These are phyloP conservation scores for Chaenodraco wilsoni DNA, from an alignment of 2,797 vertebrate species.

Conservation along the genomic window DNA sequence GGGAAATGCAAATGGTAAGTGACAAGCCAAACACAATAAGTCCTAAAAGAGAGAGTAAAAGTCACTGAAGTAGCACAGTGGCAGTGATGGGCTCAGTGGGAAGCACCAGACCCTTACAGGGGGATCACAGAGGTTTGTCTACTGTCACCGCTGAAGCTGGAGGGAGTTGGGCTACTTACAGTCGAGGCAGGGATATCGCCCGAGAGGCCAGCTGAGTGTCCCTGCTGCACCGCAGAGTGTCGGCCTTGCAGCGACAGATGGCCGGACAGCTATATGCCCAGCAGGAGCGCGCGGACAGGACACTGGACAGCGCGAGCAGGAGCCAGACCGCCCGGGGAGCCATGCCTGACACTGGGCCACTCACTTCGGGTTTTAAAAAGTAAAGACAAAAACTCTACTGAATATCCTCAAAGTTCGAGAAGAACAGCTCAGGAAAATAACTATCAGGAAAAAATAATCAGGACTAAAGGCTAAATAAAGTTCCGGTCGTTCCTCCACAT, in stretches of 20 bases:
- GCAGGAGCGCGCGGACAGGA: constrained; percentile 56
- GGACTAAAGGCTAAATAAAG: constrained; percentile 12
- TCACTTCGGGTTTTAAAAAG: not conserved
- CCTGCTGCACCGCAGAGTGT: constrained; percentile 74
- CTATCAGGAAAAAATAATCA: not conserved
- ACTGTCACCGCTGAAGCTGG: not conserved
- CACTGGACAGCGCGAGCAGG: constrained; percentile 58
- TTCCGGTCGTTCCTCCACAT: not conserved
- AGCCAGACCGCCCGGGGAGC: constrained; percentile 59
- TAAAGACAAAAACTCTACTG: not conserved
- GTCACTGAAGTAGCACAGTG: not conserved
- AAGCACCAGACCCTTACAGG: not conserved
- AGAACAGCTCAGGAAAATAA: not conserved
- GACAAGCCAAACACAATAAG: constrained; percentile 1
- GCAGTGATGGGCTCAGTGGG: not conserved
- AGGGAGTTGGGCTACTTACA: constrained; percentile 66
- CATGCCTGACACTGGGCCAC: constrained; percentile 56
- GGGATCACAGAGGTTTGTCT: not conserved
- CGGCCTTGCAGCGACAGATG: constrained; percentile 78
- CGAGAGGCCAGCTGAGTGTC: constrained; percentile 75
- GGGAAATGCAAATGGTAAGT: not conserved
- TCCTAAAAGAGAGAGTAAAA: not conserved
- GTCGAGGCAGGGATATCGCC: constrained; percentile 27
- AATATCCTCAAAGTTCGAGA: constrained; percentile 24
- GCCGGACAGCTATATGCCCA: constrained; percentile 73